A percentile compares a stretch with the other conserved stretches of the same genome.
These are phyloP conservation scores for Cheilosia vernalis DNA, from an alignment of 2,888 invertebrate species.

Conservation along the genomic window DNA sequence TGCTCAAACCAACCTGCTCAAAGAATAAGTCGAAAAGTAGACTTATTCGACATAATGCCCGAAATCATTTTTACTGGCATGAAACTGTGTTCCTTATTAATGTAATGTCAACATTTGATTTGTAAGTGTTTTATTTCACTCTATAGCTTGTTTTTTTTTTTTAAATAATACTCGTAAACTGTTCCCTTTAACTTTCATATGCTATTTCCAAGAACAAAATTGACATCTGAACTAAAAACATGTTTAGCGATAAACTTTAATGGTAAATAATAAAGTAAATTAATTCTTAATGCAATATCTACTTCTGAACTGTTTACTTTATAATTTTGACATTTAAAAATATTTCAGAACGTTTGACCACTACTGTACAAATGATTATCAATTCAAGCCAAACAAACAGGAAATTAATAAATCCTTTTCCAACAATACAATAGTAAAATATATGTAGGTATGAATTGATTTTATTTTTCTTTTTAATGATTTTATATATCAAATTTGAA, in stretches of 20 bases:
- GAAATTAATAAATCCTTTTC: slow-evolving; percentile 32
- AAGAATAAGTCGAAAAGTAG: too few relatives aligned
- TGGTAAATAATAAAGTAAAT: neutral
- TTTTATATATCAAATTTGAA: slow-evolving; percentile 48
- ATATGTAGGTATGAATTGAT: slow-evolving; percentile 23
- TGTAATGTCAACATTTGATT: too few relatives aligned
- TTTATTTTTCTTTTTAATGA: slow-evolving; percentile 30
- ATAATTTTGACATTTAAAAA: neutral
- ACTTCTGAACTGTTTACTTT: slow-evolving; percentile 25
- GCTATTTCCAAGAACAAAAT: neutral
- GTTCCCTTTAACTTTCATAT: too few relatives aligned
- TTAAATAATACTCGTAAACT: too few relatives aligned
- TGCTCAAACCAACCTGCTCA: too few relatives aligned
- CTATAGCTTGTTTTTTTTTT: too few relatives aligned
- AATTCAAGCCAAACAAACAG: slow-evolving; percentile 61
- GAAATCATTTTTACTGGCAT: too few relatives aligned
- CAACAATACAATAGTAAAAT: slow-evolving; percentile 29
- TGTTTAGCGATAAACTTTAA: neutral
- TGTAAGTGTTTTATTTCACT: too few relatives aligned
- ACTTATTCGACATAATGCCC: too few relatives aligned
- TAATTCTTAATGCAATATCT: neutral
- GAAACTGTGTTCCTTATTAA: too few relatives aligned
- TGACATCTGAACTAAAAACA: neutral
- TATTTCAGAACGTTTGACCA: slow-evolving; percentile 19
- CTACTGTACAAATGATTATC: slow-evolving; percentile 7